These are phyloP conservation scores for Sarcophaga subvicina DNA, from an alignment of 2,888 invertebrate genomes.

Conservation along the genomic window DNA sequence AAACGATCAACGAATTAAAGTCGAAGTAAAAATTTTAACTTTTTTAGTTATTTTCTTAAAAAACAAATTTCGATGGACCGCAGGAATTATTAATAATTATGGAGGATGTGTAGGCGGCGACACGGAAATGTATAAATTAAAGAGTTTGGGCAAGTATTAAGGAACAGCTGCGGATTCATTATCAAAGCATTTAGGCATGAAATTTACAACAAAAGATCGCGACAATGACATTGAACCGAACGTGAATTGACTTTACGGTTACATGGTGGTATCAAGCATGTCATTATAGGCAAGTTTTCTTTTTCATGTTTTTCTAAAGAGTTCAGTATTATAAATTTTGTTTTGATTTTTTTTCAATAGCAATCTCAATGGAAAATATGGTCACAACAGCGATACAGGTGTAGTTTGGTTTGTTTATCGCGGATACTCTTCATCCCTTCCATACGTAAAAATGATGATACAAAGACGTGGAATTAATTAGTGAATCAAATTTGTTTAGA, in stretches of 20 bases:
- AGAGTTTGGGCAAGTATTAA: conserved; percentile 41
- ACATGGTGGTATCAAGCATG: conserved; percentile 53
- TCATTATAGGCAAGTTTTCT: not conserved
- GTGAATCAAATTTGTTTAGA: no score
- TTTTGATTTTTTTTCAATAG: no score
- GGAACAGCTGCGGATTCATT: conserved; percentile 51
- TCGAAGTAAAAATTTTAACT: no score
- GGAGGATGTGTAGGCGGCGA: conserved; percentile 40
- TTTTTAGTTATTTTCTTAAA: no score
- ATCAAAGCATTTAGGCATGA: not conserved
- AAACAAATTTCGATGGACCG: conserved; percentile 35
- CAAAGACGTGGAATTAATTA: no score
- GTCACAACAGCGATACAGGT: no score
- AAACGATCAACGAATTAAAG: not conserved
- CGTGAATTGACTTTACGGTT: conserved; percentile 32
- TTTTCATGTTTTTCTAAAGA: no score
- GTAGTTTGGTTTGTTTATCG: no score
- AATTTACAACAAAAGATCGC: conserved; percentile 48
- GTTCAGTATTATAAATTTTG: no score
- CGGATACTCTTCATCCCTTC: no score
- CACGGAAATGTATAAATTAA: conserved; percentile 17
- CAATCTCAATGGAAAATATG: no score
- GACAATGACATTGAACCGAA: conserved; percentile 19
- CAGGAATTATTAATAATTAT: conserved; percentile 44
- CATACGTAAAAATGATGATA: no score